Percentiles rank a stretch among this genome's conserved stretches.
Evolutionary conservation across 2,797 vertebrate species (phyloP).

Genomic region (Rhynchonycteris naso): DNA sequence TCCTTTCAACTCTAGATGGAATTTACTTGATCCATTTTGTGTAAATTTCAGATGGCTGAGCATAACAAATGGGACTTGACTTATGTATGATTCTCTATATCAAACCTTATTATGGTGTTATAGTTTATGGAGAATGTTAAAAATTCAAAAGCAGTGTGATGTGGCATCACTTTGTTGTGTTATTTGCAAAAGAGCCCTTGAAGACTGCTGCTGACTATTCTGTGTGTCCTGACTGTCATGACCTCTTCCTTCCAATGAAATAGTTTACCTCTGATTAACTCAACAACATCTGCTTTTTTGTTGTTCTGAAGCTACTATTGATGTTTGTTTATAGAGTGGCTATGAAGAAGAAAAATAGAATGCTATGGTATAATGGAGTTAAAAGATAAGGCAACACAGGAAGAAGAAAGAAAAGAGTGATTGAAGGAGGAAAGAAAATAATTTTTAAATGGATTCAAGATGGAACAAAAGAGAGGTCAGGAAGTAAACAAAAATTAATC

Average conservation of each 20-base stretch:
- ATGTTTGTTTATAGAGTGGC: neutral
- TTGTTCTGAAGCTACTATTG: neutral
- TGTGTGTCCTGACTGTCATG: neutral
- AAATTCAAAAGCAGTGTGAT: neutral
- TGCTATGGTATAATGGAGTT: neutral
- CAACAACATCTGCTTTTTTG: neutral
- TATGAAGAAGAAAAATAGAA: neutral
- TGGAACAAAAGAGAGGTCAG: neutral
- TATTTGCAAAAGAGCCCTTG: neutral
- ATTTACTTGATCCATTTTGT: neutral
- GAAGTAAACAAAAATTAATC: neutral
- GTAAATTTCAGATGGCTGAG: neutral
- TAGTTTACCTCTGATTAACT: neutral
- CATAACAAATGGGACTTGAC: neutral
- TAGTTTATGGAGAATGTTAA: neutral
- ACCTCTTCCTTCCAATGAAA: neutral
- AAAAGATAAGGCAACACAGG: neutral
- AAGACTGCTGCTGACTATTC: accelerated
- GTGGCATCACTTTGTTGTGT: neutral
- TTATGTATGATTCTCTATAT: neutral
- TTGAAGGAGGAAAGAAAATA: neutral
- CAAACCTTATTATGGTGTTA: neutral
- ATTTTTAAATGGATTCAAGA: neutral
- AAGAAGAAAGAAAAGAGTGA: neutral
- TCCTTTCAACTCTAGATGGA: neutral